Conservation (phyloP, 1,140 invertebrate species). For the Aplysia californica region DNA sequence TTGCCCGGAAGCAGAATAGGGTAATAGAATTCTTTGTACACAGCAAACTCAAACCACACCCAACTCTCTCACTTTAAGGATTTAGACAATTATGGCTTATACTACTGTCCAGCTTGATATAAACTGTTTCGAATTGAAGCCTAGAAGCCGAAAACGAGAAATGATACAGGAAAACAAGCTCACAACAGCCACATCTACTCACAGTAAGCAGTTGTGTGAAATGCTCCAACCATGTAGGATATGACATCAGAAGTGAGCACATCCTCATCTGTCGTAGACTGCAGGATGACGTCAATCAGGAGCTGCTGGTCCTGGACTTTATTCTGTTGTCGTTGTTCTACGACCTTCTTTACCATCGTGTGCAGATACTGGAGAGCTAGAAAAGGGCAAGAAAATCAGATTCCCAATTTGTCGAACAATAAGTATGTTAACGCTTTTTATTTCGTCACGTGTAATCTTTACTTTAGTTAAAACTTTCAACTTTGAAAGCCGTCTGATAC, state of each 20-base stretch:
- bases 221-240: slow-evolving; percentile 47
- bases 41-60: too few relatives aligned
- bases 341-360: slow-evolving; percentile 22
- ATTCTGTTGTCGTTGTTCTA: slow-evolving; percentile 39
- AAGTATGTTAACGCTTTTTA: too few relatives aligned
- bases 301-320: slow-evolving; percentile 37
- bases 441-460: too few relatives aligned
- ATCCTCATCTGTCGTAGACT: slow-evolving; percentile 29
- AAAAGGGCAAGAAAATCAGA: too few relatives aligned
- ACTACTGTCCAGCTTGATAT: not conserved
- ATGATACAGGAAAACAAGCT: too few relatives aligned
- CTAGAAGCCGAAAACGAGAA: too few relatives aligned
- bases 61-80: not conserved
- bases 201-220: slow-evolving; percentile 60
- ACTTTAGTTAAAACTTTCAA: too few relatives aligned
- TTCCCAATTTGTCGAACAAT: too few relatives aligned
- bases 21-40: not conserved
- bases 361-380: too few relatives aligned
- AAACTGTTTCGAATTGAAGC: not conserved
- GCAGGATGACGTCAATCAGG: slow-evolving; percentile 49
- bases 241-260: slow-evolving; percentile 38
- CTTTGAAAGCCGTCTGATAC: too few relatives aligned
- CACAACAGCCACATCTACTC: slow-evolving; percentile 25
- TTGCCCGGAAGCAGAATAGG: too few relatives aligned
- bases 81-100: not conserved